Conservation (phyloP, 2,797 vertebrate genomes). For the Coluber constrictor region DNA sequence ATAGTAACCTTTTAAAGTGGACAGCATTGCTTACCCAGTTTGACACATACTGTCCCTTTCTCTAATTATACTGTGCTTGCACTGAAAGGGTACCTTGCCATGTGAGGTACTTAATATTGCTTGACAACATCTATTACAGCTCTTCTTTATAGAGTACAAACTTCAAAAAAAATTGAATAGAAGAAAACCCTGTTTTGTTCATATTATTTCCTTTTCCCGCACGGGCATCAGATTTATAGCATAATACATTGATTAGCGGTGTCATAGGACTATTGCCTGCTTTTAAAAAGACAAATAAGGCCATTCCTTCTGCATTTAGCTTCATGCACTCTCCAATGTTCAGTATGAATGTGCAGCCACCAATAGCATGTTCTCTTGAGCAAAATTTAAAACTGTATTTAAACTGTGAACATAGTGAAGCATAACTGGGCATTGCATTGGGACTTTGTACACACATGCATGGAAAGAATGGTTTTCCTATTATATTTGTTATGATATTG, state of each 20-base stretch:
- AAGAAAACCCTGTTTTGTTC: background rate
- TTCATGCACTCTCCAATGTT: background rate
- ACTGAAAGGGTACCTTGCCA: background rate
- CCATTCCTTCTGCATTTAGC: background rate
- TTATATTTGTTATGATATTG: background rate
- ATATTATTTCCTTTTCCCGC: background rate
- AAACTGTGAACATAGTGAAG: background rate
- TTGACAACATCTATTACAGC: background rate
- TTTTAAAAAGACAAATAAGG: background rate
- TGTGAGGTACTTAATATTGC: constrained; percentile 7
- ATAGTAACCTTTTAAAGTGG: constrained; percentile 66
- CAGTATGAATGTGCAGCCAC: background rate
- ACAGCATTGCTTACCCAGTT: constrained; percentile 53
- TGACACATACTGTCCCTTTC: constrained; percentile 45
- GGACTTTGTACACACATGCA: background rate
- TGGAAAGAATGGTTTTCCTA: background rate
- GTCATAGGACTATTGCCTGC: background rate
- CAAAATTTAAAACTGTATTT: background rate
- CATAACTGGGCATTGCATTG: background rate
- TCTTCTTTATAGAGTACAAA: constrained; percentile 11
- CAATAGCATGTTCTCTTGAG: background rate
- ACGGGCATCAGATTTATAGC: background rate
- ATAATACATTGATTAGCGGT: background rate
- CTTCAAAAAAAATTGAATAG: background rate
- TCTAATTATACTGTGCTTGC: constrained; percentile 49